Base-by-base conservation (phyloP, 2,888 invertebrate species). In the Sarcophaga carnaria region DNA sequence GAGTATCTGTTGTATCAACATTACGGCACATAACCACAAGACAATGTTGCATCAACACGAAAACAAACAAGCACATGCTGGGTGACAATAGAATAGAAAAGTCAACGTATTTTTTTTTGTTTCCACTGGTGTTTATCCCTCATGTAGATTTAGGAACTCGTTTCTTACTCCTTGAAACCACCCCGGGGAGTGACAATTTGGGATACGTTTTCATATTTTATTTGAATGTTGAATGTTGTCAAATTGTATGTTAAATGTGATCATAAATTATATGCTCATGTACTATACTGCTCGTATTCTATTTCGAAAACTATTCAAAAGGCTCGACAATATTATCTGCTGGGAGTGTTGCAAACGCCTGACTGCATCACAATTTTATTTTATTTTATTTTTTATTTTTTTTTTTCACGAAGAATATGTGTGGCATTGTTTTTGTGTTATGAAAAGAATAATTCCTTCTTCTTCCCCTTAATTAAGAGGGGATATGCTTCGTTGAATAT, bases 151-250 rank as follows among this genome's bases (percentile, higher is more conserved):
- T 59, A 37, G 45, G 27, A 54, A 54, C 74, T 69, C 60, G 64
- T 12, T 78, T 25, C 47, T 62, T 75, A 84, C 80, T 84, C 87
- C 87, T 78, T 45, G 76, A 75, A 81, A 76, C 84, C 87, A 87
- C 84, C 87, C 87, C 63, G 75, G 81, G 81, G 84, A 87, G 87
- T 87, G 87, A 87, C 87, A 84, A 87, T 84, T 87, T 71, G 84
- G 49, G 76, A 71, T 84, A 63, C 59, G n/a, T 82, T 66, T 54
- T 54, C 54, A 54, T 54, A 54, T 54, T 54, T 72, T 77, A 77
- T 77, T 76, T 82, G 59, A 75, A 76, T 66, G 76, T 76, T 64
- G 82, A 77, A 54, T 82, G 71, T 87, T 87, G 87, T 87, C 81
- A 82, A 81, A 84, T 71, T 84, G 81, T 79, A 81, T 87, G 83